Percentiles rank a stretch among this genome's conserved stretches.
These are phyloP conservation scores for Paedocypris sp. DNA, from an alignment of 2,113 vertebrate genomes.

Conservation along the genomic window DNA sequence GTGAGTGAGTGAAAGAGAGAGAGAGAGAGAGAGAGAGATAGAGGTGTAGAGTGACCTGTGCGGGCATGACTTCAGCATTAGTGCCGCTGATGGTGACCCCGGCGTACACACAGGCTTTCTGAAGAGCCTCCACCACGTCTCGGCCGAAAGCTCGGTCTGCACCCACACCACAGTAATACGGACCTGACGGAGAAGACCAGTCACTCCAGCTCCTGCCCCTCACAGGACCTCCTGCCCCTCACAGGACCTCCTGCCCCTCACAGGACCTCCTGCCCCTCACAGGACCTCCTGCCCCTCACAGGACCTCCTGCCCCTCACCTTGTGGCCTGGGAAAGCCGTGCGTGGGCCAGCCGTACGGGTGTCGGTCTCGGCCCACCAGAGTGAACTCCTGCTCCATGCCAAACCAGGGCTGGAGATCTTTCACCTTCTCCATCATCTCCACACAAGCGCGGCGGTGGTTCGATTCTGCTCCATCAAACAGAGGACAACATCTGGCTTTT, in stretches of 20 bases:
- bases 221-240: too few species aligned
- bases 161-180: constrained; percentile 78
- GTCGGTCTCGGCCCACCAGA: constrained; percentile 42
- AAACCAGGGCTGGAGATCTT: constrained; percentile 52
- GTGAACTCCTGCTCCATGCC: constrained; percentile 64
- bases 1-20: too few species aligned
- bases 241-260: too few species aligned
- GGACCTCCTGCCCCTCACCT: too few species aligned
- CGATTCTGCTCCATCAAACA: too few species aligned
- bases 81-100: constrained; percentile 65
- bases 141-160: constrained; percentile 68
- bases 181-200: constrained; percentile 57
- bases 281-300: too few species aligned
- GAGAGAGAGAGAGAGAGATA: neutral
- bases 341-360: constrained; percentile 55
- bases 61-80: constrained; percentile 71
- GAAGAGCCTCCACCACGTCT: constrained; percentile 72
- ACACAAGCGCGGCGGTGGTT: constrained; percentile 55
- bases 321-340: constrained; percentile 48
- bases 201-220: too few species aligned
- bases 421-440: constrained; percentile 50
- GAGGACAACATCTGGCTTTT: neutral
- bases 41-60: constrained; percentile 53
- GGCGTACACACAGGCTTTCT: constrained; percentile 68
- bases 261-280: too few species aligned